A percentile compares a stretch with the other conserved stretches of the same genome.
phyloP scores from a whole-genome alignment of 2,888 invertebrate species.

The Cremastinae sp. region DNA sequence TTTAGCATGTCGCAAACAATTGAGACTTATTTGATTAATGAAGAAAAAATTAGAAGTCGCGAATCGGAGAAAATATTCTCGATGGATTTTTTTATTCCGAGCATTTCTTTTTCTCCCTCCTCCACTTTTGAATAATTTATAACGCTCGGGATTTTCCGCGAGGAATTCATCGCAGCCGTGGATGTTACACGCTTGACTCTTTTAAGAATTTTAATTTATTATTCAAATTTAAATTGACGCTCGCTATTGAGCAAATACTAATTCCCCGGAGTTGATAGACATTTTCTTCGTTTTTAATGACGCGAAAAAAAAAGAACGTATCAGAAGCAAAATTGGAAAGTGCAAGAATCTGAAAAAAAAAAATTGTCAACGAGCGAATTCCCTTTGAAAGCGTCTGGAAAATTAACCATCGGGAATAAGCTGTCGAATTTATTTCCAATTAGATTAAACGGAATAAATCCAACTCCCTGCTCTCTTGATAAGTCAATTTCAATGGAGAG shows the following conservation, averaged over 20 bases:
- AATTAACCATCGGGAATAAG: too few species aligned
- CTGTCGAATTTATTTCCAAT: too few species aligned
- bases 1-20: too few species aligned
- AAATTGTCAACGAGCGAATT: too few species aligned
- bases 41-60: slow-evolving; percentile 49
- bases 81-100: slow-evolving; percentile 2
- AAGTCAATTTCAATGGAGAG: slow-evolving; percentile 4
- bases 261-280: not conserved
- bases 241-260: slow-evolving; percentile 1
- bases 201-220: slow-evolving; percentile 52
- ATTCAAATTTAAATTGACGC: slow-evolving; percentile 50
- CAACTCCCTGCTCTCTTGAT: slow-evolving; percentile 3
- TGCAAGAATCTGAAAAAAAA: too few species aligned
- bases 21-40: not conserved
- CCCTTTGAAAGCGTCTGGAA: too few species aligned
- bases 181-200: slow-evolving; percentile 26
- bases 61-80: slow-evolving; percentile 55
- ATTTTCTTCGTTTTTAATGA: too few species aligned
- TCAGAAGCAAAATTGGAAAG: too few species aligned
- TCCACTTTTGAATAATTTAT: slow-evolving; percentile 54
- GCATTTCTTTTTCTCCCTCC: slow-evolving; percentile 28
- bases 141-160: slow-evolving; percentile 35
- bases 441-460: not conserved
- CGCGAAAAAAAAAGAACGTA: too few species aligned
- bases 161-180: slow-evolving; percentile 45